phyloP scores from a whole-genome alignment of 2,113 vertebrate genomes.

The Murina feae region DNA sequence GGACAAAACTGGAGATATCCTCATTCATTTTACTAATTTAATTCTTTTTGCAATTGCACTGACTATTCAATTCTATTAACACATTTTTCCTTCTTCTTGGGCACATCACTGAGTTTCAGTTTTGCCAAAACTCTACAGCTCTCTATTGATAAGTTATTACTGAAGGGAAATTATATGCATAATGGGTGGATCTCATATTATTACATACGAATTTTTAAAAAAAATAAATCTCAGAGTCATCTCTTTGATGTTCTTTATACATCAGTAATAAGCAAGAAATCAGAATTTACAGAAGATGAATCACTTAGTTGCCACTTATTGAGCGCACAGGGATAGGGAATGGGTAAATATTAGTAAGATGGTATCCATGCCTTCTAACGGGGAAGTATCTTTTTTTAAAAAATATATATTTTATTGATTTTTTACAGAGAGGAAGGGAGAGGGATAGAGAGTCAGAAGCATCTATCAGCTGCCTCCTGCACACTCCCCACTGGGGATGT shows the following conservation, averaged over 20 bases:
- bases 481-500: too few relatives aligned
- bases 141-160: not conserved
- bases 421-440: too few relatives aligned
- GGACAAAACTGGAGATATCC: not conserved
- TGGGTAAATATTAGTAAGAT: not conserved
- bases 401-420: too few relatives aligned
- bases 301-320: not conserved
- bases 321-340: not conserved
- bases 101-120: not conserved
- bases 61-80: not conserved
- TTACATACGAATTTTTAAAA: not conserved
- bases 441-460: too few relatives aligned
- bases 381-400: slow-evolving; percentile 8
- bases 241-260: slow-evolving; percentile 2
- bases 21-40: not conserved
- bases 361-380: not conserved
- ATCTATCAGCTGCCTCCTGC: too few relatives aligned
- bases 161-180: slow-evolving; percentile 4
- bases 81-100: not conserved
- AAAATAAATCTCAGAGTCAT: not conserved
- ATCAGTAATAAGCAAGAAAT: not conserved
- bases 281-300: not conserved
- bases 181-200: not conserved
- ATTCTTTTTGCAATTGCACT: slow-evolving; percentile 16
- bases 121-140: not conserved